A percentile compares a stretch with the other conserved stretches of the same genome.
These are phyloP conservation scores for Drosophila acutilabella DNA, from an alignment of 2,888 invertebrate species.

Conservation along the genomic window DNA sequence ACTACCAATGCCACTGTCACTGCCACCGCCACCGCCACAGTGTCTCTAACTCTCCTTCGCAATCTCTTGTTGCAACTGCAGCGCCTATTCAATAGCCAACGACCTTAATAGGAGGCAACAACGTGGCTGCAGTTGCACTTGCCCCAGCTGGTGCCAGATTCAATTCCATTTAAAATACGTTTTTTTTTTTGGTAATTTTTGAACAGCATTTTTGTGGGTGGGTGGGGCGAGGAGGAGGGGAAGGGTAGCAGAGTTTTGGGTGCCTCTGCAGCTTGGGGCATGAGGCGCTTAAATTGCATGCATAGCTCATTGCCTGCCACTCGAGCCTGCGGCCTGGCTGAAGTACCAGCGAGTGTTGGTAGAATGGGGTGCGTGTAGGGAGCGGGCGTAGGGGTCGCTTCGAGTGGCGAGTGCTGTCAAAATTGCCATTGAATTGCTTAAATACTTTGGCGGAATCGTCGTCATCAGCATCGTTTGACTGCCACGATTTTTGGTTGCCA, in stretches of 20 bases:
- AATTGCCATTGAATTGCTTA: slow-evolving; percentile 80
- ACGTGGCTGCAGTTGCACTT: slow-evolving; percentile 32
- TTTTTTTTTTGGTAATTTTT: slow-evolving; percentile 24
- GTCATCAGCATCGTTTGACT: slow-evolving; percentile 43
- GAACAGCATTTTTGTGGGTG: too few species aligned
- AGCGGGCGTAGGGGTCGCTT: neutral
- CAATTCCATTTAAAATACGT: slow-evolving; percentile 11
- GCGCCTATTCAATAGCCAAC: slow-evolving; percentile 65
- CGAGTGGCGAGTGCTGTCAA: slow-evolving; percentile 56
- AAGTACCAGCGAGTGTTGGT: slow-evolving; percentile 42
- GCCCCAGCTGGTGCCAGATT: slow-evolving; percentile 28
- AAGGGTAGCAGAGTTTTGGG: slow-evolving; percentile 1
- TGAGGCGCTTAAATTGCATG: slow-evolving; percentile 74
- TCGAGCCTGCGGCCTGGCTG: slow-evolving; percentile 55
- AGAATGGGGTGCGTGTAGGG: neutral
- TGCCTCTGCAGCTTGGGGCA: slow-evolving; percentile 31
- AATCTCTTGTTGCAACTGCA: slow-evolving; percentile 3
- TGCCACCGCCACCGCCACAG: neutral
- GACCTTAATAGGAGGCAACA: slow-evolving; percentile 57
- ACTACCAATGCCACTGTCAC: neutral
- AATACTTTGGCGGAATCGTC: slow-evolving; percentile 65
- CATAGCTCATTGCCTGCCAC: slow-evolving; percentile 80
- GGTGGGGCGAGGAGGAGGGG: too few species aligned
- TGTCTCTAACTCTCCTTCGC: neutral
- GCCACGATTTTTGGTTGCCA: slow-evolving; percentile 63